Conservation (phyloP, 2,113 vertebrate species). For the Anoplopoma fimbria region DNA sequence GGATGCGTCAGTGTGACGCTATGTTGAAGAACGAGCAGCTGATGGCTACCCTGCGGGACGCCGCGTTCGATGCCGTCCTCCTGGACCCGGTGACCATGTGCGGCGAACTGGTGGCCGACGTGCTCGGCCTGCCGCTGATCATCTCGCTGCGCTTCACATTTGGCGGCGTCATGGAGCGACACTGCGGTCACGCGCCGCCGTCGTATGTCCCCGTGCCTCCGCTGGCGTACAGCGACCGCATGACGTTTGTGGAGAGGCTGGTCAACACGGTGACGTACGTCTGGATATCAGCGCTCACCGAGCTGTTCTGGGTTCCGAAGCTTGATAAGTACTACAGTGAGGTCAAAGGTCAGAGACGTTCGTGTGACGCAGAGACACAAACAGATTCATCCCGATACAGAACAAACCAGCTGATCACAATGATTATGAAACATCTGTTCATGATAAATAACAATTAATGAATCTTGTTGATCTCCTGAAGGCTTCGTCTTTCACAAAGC, state of each 20-base stretch:
- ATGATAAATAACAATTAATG: too few relatives aligned
- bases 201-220: slow-evolving; percentile 36
- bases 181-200: slow-evolving; percentile 38
- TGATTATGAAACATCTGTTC: too few relatives aligned
- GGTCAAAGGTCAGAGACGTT: slow-evolving; percentile 49
- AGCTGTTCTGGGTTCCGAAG: slow-evolving; percentile 8
- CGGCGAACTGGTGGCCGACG: slow-evolving; percentile 32
- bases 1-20: slow-evolving; percentile 33
- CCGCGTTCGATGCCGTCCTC: not conserved
- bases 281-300: not conserved
- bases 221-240: slow-evolving; percentile 33
- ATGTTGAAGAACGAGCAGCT: slow-evolving; percentile 37
- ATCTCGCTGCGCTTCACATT: slow-evolving; percentile 30
- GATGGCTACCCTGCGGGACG: slow-evolving; percentile 3
- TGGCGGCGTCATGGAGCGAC: slow-evolving; percentile 31
- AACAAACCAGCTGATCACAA: too few relatives aligned
- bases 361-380: too few relatives aligned
- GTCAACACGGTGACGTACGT: slow-evolving; percentile 5
- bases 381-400: too few relatives aligned
- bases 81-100: slow-evolving; percentile 38
- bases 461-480: too few relatives aligned
- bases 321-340: slow-evolving; percentile 44
- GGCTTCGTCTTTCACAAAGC: too few relatives aligned
- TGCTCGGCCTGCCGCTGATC: slow-evolving; percentile 38
- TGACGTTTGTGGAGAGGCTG: slow-evolving; percentile 49